These are phyloP conservation scores for Erebia palarica DNA, from an alignment of 2,888 invertebrate species.

Conservation along the genomic window DNA sequence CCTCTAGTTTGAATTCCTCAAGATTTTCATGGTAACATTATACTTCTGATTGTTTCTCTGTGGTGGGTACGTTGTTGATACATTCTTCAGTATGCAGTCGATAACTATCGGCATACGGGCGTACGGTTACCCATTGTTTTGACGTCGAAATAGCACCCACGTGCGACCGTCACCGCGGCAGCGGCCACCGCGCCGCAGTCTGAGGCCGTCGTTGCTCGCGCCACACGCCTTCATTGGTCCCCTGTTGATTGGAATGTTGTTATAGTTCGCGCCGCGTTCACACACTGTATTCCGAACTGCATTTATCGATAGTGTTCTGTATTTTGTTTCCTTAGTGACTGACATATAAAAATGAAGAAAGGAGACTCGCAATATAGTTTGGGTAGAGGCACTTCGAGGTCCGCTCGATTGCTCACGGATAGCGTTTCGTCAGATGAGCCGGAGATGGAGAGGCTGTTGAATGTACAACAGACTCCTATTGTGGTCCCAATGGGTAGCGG, in stretches of 20 bases:
- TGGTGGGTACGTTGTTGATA: conserved; percentile 12
- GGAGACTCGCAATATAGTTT: conserved; percentile 60
- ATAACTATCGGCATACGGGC: conserved; percentile 13
- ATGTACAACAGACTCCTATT: conserved; percentile 57
- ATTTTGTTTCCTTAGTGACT: conserved; percentile 48
- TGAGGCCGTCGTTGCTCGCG: conserved; percentile 58
- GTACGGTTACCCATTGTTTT: conserved; percentile 37
- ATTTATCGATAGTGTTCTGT: conserved; percentile 42
- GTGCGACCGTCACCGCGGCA: conserved; percentile 58
- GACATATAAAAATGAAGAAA: conserved; percentile 61
- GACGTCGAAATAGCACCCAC: conserved; percentile 53
- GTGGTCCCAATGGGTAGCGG: conserved; percentile 57
- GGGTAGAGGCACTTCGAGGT: conserved; percentile 57
- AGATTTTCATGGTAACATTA: too few relatives aligned
- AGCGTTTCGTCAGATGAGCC: conserved; percentile 76
- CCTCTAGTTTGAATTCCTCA: too few relatives aligned
- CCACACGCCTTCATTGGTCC: conserved; percentile 38
- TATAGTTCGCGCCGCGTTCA: conserved; percentile 45
- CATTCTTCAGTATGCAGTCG: conserved; percentile 3
- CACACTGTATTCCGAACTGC: conserved; percentile 45
- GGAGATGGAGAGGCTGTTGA: conserved; percentile 70
- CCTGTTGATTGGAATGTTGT: conserved; percentile 58
- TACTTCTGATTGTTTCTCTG: neutral
- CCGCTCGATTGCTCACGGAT: conserved; percentile 65
- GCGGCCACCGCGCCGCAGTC: conserved; percentile 66